Percentiles rank a stretch among this genome's conserved stretches.
Evolutionary conservation across 2,888 invertebrate genomes (phyloP).

Genomic region (Phlogophora meticulosa): DNA sequence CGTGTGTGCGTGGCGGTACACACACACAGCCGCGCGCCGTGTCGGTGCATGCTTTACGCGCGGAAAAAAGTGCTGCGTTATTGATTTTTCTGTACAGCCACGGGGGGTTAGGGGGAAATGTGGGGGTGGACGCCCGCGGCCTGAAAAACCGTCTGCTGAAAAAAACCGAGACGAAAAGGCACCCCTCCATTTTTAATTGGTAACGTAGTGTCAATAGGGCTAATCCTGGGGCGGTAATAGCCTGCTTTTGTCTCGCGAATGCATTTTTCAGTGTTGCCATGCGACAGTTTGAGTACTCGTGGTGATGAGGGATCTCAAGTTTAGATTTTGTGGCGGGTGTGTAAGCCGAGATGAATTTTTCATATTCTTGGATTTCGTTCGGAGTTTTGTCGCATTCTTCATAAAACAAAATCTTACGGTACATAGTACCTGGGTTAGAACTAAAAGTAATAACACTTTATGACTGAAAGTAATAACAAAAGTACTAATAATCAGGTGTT

Average conservation of each 20-base stretch:
- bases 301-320: constrained; percentile 36
- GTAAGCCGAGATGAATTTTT: constrained; percentile 48
- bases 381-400: constrained; percentile 7
- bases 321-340: constrained; percentile 37
- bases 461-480: background rate
- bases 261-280: constrained; percentile 89
- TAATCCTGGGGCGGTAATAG: constrained; percentile 89
- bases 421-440: background rate
- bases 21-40: constrained; percentile 78
- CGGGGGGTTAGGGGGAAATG: constrained; percentile 75
- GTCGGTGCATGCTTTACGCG: constrained; percentile 92
- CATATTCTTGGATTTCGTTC: constrained; percentile 43
- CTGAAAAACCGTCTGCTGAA: constrained; percentile 91
- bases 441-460: background rate
- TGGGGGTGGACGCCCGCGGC: constrained; percentile 86
- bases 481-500: too few relatives aligned
- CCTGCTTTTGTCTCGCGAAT: constrained; percentile 88
- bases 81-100: constrained; percentile 91
- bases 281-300: constrained; percentile 71
- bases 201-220: constrained; percentile 91
- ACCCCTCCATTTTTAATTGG: constrained; percentile 91
- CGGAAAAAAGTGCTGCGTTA: constrained; percentile 92
- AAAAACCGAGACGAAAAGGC: constrained; percentile 91
- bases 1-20: constrained; percentile 77
- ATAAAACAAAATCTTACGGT: constrained; percentile 1